A percentile compares a stretch with the other conserved stretches of the same genome.
phyloP scores from a whole-genome alignment of 2,113 vertebrate genomes.

The mouse (Mus musculus) region DNA sequence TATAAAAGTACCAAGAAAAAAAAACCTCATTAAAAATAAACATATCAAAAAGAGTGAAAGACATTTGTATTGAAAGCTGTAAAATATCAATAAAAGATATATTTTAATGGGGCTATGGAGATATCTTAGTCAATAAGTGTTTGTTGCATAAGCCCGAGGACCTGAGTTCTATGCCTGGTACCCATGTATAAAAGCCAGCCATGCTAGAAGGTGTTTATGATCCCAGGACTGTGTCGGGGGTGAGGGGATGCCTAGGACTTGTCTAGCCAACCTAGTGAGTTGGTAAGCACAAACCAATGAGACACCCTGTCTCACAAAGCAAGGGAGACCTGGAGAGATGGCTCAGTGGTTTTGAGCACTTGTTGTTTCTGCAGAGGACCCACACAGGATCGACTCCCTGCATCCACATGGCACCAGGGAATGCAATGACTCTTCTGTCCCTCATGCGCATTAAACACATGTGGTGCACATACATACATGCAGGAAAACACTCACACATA shows the following conservation, averaged over 20 bases:
- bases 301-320: background rate
- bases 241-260: background rate
- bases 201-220: no score
- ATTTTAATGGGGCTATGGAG: background rate
- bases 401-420: background rate
- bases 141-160: background rate
- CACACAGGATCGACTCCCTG: background rate
- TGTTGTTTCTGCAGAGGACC: background rate
- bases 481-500: background rate
- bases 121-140: background rate
- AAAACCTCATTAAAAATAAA: background rate
- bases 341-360: background rate
- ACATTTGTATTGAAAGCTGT: background rate
- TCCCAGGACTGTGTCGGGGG: background rate
- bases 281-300: background rate
- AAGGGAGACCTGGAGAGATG: background rate
- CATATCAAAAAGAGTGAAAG: background rate
- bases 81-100: background rate
- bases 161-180: background rate
- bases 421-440: background rate
- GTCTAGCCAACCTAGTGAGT: background rate
- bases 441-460: background rate
- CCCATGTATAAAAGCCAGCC: background rate
- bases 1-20: background rate
- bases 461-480: background rate